These are phyloP conservation scores for Chrysolina haemoptera DNA, from an alignment of 2,888 invertebrate genomes.

Conservation along the genomic window DNA sequence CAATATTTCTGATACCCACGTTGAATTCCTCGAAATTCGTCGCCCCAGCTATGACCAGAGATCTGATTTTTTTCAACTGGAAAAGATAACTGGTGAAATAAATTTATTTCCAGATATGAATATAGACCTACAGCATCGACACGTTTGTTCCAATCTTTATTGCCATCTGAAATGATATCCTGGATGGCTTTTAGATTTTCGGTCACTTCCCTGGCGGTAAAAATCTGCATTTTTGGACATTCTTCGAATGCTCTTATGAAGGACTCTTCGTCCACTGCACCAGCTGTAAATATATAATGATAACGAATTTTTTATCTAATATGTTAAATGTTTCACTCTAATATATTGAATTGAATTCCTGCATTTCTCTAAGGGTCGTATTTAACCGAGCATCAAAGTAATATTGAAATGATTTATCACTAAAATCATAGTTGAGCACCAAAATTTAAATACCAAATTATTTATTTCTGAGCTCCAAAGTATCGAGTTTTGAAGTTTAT, in stretches of 20 bases:
- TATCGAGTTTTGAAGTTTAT: too few relatives aligned
- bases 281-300: constrained; percentile 72
- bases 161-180: constrained; percentile 83
- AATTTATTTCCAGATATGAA: too few relatives aligned
- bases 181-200: constrained; percentile 84
- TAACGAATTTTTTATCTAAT: neutral
- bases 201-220: constrained; percentile 86
- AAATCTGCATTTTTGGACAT: constrained; percentile 86
- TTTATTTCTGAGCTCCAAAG: too few relatives aligned
- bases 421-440: too few relatives aligned
- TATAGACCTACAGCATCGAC: constrained; percentile 84
- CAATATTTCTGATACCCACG: constrained; percentile 83
- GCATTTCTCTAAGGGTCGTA: too few relatives aligned
- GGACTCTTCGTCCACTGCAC: constrained; percentile 90
- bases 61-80: constrained; percentile 88
- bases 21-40: constrained; percentile 80
- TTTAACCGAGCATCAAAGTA: too few relatives aligned
- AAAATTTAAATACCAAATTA: too few relatives aligned
- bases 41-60: constrained; percentile 87
- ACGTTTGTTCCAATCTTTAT: constrained; percentile 94
- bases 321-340: too few relatives aligned
- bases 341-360: too few relatives aligned
- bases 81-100: constrained; percentile 59
- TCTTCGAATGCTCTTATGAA: constrained; percentile 90
- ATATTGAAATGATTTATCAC: too few relatives aligned